Evolutionary conservation across 2,113 vertebrate genomes (phyloP).

Genomic region (Motacilla tschutschensis): DNA sequence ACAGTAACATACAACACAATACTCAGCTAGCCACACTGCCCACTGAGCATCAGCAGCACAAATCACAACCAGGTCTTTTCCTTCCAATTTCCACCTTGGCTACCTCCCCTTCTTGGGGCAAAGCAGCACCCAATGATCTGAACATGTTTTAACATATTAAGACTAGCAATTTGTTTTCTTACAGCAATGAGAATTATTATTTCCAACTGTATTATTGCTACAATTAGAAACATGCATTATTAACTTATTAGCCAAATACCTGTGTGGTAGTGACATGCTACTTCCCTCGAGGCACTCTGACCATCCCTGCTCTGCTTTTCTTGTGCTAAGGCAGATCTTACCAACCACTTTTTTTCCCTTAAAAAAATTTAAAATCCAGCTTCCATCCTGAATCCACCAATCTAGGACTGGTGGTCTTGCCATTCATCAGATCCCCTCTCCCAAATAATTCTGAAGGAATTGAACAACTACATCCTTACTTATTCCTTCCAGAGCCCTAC

Average conservation of each 20-base stretch:
- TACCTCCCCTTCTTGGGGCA: neutral
- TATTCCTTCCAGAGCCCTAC: neutral
- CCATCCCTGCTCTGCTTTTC: neutral
- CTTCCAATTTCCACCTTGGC: neutral
- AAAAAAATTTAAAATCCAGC: neutral
- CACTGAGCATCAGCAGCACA: neutral
- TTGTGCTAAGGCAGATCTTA: neutral
- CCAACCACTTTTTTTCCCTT: neutral
- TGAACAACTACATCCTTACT: neutral
- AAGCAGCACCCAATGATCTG: neutral
- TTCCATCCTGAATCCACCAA: slow-evolving; percentile 45
- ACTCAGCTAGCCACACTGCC: neutral
- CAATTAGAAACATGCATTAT: neutral
- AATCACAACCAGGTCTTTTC: neutral
- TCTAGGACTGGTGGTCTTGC: slow-evolving; percentile 14
- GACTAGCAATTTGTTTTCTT: neutral
- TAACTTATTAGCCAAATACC: neutral
- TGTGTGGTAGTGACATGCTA: neutral
- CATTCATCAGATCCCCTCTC: neutral
- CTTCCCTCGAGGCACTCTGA: neutral
- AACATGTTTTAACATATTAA: neutral
- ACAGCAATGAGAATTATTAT: neutral
- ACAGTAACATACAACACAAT: slow-evolving; percentile 8
- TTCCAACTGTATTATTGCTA: neutral
- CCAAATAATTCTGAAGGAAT: neutral